phyloP scores from a whole-genome alignment of 1,140 invertebrate genomes.

The Neodiprion lecontei region DNA sequence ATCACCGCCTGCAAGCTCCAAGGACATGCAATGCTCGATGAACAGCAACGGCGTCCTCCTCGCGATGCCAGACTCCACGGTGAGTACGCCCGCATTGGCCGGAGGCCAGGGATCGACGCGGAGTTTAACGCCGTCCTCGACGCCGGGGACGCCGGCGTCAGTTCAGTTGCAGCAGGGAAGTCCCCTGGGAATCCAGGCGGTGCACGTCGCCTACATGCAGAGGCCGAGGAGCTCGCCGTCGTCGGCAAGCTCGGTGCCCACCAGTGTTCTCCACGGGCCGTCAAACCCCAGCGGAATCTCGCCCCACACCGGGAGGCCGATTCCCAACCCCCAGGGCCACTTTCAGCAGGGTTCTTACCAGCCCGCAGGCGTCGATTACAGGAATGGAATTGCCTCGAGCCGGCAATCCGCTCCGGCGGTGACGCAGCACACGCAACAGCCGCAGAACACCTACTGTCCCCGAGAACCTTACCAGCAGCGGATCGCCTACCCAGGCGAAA shows the following conservation, averaged over 20 bases:
- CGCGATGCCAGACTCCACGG: slow-evolving; percentile 59
- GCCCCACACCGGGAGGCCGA: slow-evolving; percentile 38
- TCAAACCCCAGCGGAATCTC: slow-evolving; percentile 43
- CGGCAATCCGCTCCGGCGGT: slow-evolving; percentile 40
- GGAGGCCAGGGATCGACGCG: slow-evolving; percentile 65
- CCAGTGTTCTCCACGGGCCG: slow-evolving; percentile 41
- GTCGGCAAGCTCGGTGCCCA: slow-evolving; percentile 45
- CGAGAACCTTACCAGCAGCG: slow-evolving; percentile 51
- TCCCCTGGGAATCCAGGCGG: slow-evolving; percentile 50
- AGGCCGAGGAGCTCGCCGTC: slow-evolving; percentile 57
- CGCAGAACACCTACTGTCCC: slow-evolving; percentile 50
- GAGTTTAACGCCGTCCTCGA: slow-evolving; percentile 70
- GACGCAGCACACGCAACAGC: slow-evolving; percentile 40
- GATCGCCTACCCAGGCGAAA: slow-evolving; percentile 51
- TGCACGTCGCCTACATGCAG: slow-evolving; percentile 54
- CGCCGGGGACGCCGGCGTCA: slow-evolving; percentile 68
- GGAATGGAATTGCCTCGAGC: slow-evolving; percentile 47
- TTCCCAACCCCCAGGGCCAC: slow-evolving; percentile 39
- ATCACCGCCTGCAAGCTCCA: slow-evolving; percentile 44
- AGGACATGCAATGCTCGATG: slow-evolving; percentile 54
- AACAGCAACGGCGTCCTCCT: slow-evolving; percentile 55
- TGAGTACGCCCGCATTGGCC: slow-evolving; percentile 50
- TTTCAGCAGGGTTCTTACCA: slow-evolving; percentile 53
- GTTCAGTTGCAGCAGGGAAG: slow-evolving; percentile 63
- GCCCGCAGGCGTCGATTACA: slow-evolving; percentile 48